Evolutionary conservation across 1,140 invertebrate genomes (phyloP).

Genomic region (Artemia franciscana): DNA sequence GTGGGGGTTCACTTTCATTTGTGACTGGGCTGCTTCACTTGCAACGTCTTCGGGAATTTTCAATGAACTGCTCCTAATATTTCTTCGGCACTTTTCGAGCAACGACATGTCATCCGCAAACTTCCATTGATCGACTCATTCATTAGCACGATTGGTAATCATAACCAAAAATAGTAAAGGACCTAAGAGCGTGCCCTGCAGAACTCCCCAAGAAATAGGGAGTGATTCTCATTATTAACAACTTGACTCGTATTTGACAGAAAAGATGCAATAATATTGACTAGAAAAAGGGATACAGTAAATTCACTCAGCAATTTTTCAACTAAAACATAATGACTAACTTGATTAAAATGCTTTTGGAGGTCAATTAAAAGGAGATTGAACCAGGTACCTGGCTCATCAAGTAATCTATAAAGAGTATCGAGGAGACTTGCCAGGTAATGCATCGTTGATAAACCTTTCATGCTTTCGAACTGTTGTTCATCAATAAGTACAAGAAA

Average conservation of each 20-base stretch:
- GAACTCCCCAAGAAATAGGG: not conserved
- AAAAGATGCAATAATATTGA: not conserved
- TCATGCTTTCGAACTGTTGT: not conserved
- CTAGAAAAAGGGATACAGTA: not conserved
- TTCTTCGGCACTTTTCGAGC: not conserved
- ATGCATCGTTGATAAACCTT: not conserved
- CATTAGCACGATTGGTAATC: not conserved
- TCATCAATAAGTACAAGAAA: not conserved
- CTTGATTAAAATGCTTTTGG: not conserved
- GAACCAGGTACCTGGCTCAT: not conserved
- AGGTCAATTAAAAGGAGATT: not conserved
- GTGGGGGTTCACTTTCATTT: too few relatives aligned
- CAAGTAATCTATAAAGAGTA: not conserved
- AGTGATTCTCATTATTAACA: not conserved
- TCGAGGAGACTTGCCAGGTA: not conserved
- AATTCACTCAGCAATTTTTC: not conserved
- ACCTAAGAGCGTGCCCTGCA: not conserved
- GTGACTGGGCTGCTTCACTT: too few relatives aligned
- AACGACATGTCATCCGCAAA: not conserved
- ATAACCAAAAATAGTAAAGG: not conserved
- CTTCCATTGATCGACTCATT: not conserved
- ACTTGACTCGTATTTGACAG: not conserved
- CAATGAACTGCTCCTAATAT: not conserved
- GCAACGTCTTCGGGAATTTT: not conserved
- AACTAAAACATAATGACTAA: not conserved